phyloP scores from a whole-genome alignment of 1,140 invertebrate genomes.

The Asobara japonica region DNA sequence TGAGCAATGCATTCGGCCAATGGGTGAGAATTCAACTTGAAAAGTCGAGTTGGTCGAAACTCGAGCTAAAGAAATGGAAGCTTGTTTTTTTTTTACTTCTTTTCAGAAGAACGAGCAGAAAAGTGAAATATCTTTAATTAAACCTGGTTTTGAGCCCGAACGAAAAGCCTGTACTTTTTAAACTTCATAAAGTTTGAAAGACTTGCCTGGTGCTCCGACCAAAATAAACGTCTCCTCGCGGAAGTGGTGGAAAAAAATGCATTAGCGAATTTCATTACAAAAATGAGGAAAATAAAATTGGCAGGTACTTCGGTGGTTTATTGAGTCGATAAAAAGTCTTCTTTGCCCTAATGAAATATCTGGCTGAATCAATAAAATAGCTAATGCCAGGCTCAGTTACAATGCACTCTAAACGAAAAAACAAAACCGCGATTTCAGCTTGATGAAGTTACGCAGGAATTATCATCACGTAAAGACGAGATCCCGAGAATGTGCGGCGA shows the following conservation, averaged over 20 bases:
- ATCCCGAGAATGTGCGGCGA: neutral
- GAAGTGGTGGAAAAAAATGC: neutral
- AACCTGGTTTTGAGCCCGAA: neutral
- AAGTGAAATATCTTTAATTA: neutral
- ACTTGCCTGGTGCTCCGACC: neutral
- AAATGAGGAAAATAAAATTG: neutral
- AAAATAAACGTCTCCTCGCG: neutral
- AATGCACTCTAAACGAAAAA: too few species aligned
- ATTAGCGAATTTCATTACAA: neutral
- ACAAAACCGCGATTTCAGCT: too few species aligned
- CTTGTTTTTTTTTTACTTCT: conserved; percentile 1
- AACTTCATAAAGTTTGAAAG: neutral
- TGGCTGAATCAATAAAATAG: too few species aligned
- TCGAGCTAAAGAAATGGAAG: neutral
- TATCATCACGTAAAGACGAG: neutral
- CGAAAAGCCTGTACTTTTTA: neutral
- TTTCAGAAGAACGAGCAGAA: neutral
- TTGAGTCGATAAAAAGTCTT: neutral
- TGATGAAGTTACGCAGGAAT: neutral
- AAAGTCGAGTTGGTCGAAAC: neutral
- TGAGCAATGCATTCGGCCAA: neutral
- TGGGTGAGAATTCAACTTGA: neutral
- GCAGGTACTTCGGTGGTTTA: neutral
- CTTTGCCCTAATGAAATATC: neutral
- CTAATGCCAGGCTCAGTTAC: too few species aligned